Base-by-base conservation (phyloP, 2,888 invertebrate species). In the Pollenia labialis region DNA sequence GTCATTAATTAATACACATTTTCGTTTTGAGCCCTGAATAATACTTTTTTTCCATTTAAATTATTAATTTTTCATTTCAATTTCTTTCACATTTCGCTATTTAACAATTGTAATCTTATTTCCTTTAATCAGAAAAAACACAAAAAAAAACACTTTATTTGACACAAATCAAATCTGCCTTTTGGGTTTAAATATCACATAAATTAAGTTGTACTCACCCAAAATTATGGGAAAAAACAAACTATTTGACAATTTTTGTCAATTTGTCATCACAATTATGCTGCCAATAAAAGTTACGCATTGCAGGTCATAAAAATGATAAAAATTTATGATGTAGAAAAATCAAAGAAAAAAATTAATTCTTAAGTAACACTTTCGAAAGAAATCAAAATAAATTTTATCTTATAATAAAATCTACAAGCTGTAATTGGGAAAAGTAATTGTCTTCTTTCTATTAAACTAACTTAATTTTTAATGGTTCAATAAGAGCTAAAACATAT, bases 241-340 rank as follows among this genome's bases (percentile, higher is more conserved):
- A 66, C 74, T 52, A 58, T 58, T 75, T 74, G 74, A 68, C 64
- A 81, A 68, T 58, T 58, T 44, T 75, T 75, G 74, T 75, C 85
- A 75, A 69, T 80, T 85, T 80, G 75, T 85, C 69, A 80, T 62
- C 68, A 75, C 68, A 69, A 85, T 85, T 80, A 85, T 74, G 74
- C 54, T 80, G 60, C 46, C 74, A 74, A 85, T 80, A 85, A 85
- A 85, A 85, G 75, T 85, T 80, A 62, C 69, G 79, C 85, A 85
- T 80, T 80, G 72, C 84, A 79, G 79, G 58, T 84, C 64, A 84
- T 84, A 84, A 74, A 84, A 84, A 72, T 72, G 68, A 79, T 79
- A 84, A 84, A 64, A 74, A 68, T 84, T 84, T 79, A 84, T 84
- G 79, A 40, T 74, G 72, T 42, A 72, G 16, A 52, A 64, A 66